Percentiles rank a stretch among this genome's conserved stretches.
phyloP scores from a whole-genome alignment of 2,888 invertebrate species.

The Dicyrtoma fusca region DNA sequence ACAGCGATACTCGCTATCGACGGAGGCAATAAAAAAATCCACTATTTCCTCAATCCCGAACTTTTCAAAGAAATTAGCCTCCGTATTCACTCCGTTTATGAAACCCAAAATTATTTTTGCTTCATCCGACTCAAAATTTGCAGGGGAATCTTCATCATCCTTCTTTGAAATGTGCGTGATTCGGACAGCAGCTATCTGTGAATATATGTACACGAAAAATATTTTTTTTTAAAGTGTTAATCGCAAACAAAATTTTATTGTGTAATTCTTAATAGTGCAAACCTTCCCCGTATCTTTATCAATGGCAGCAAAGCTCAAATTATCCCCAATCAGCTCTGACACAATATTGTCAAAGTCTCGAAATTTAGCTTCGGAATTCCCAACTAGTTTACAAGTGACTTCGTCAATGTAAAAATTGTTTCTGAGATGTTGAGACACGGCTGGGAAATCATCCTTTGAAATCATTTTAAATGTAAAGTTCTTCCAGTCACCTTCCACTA shows the following conservation, averaged over 20 bases:
- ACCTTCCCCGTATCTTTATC: conserved; percentile 45
- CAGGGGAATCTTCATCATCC: neutral
- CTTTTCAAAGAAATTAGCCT: conserved; percentile 15
- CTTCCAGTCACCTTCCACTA: conserved; percentile 51
- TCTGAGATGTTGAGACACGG: conserved; percentile 43
- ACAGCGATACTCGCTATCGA: conserved; percentile 26
- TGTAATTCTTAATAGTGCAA: neutral
- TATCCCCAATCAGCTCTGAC: conserved; percentile 40
- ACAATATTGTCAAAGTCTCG: conserved; percentile 45
- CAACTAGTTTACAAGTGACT: conserved; percentile 44
- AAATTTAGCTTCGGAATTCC: conserved; percentile 44
- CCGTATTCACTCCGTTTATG: conserved; percentile 11
- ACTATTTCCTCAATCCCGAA: conserved; percentile 29
- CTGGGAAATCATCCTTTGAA: conserved; percentile 40
- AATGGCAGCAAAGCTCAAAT: conserved; percentile 47
- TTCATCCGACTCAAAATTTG: conserved; percentile 4
- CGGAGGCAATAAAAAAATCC: conserved; percentile 34
- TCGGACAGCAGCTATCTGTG: conserved; percentile 18
- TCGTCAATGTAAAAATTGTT: conserved; percentile 48
- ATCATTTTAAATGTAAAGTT: conserved; percentile 48
- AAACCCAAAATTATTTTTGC: conserved; percentile 6
- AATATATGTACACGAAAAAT: neutral
- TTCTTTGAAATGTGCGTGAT: neutral
- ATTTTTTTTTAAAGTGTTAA: too few species aligned
- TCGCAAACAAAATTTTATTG: too few species aligned